Evolutionary conservation across 2,113 vertebrate genomes (phyloP).

Genomic region (Halcyon malimbica): DNA sequence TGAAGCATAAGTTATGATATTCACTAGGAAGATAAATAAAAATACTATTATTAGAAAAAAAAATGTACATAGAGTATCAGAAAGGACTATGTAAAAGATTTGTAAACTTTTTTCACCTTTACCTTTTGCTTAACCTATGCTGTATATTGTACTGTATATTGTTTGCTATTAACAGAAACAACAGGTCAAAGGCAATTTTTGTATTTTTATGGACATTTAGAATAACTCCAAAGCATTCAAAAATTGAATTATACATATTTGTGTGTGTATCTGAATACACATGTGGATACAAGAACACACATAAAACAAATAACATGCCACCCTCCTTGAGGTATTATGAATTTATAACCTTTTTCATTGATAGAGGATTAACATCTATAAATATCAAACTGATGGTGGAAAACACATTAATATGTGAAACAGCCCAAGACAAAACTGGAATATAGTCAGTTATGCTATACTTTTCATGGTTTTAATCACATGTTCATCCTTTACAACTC

Average conservation of each 20-base stretch:
- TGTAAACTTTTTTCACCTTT: not conserved
- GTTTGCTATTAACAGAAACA: not conserved
- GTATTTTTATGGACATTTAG: not conserved
- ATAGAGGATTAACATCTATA: not conserved
- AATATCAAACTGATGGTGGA: not conserved
- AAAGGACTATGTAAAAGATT: not conserved
- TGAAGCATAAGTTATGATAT: not conserved
- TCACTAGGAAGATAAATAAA: not conserved
- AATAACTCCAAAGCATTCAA: conserved; percentile 1
- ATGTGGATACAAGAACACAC: not conserved
- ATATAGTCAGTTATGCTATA: not conserved
- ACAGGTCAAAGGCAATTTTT: not conserved
- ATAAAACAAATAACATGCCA: not conserved
- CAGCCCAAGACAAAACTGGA: not conserved
- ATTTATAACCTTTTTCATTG: not conserved
- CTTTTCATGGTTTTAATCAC: conserved; percentile 1
- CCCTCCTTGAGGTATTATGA: not conserved
- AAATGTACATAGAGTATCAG: not conserved
- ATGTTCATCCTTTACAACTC: not conserved
- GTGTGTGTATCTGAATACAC: not conserved
- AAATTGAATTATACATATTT: not conserved
- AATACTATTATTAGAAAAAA: not conserved
- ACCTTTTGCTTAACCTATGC: not conserved
- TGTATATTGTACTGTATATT: not conserved
- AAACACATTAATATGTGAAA: not conserved